A percentile compares a stretch with the other conserved stretches of the same genome.
phyloP scores from a whole-genome alignment of 2,888 invertebrate species.

The Meteorus cinctellus region DNA sequence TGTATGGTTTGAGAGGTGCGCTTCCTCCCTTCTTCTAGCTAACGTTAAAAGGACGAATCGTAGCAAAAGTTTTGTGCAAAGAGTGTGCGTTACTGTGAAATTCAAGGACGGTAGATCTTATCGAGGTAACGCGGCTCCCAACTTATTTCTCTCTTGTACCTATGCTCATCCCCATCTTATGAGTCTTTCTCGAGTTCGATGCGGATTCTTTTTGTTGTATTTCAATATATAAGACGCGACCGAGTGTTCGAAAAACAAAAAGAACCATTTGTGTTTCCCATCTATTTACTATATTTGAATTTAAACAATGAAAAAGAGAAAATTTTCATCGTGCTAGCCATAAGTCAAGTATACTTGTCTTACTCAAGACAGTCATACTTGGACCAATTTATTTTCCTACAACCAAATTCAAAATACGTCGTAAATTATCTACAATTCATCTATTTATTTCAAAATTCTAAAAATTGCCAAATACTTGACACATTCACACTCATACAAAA shows the following conservation, averaged over 20 bases:
- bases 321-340: too few species aligned
- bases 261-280: not conserved
- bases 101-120: slow-evolving; percentile 45
- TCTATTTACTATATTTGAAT: not conserved
- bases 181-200: not conserved
- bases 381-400: too few species aligned
- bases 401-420: too few species aligned
- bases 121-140: slow-evolving; percentile 41
- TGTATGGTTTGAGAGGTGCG: not conserved
- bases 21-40: slow-evolving; percentile 6
- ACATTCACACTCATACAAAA: too few species aligned
- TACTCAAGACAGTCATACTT: too few species aligned
- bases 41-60: slow-evolving; percentile 37
- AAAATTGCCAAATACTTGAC: too few species aligned
- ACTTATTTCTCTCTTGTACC: slow-evolving; percentile 40
- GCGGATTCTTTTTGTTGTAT: not conserved
- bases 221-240: not conserved
- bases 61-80: slow-evolving; percentile 29
- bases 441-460: too few species aligned
- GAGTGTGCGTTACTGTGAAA: slow-evolving; percentile 36
- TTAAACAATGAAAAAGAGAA: too few species aligned
- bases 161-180: not conserved
- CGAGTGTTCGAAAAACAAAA: not conserved
- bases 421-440: too few species aligned
- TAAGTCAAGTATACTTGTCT: too few species aligned